Percentiles rank a stretch among this genome's conserved stretches.
phyloP scores from a whole-genome alignment of 1,140 invertebrate genomes.

The Delia radicum region DNA sequence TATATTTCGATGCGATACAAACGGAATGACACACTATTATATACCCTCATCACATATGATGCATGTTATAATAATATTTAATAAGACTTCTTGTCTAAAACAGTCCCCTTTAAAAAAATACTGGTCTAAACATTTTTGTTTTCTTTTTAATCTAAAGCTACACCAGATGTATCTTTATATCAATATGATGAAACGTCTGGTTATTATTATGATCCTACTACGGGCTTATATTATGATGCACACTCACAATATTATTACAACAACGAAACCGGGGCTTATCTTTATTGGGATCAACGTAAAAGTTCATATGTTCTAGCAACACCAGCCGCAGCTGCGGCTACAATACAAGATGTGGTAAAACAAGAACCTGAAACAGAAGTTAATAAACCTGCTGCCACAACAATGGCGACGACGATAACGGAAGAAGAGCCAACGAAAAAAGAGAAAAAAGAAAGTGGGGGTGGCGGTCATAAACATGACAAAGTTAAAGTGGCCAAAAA shows the following conservation, averaged over 20 bases:
- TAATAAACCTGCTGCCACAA: constrained; percentile 43
- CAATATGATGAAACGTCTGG: constrained; percentile 94
- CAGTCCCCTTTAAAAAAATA: too few species aligned
- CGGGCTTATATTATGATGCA: constrained; percentile 93
- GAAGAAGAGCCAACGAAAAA: constrained; percentile 58
- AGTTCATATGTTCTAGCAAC: constrained; percentile 79
- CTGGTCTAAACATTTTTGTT: too few species aligned
- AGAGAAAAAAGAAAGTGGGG: constrained; percentile 43
- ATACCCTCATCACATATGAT: too few species aligned
- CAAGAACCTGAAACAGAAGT: constrained; percentile 33
- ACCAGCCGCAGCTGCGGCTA: constrained; percentile 57
- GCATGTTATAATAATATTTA: too few species aligned
- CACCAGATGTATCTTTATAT: constrained; percentile 88
- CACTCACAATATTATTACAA: constrained; percentile 94
- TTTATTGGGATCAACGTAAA: constrained; percentile 90
- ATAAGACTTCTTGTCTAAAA: constrained; percentile 34
- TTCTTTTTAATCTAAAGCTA: too few species aligned
- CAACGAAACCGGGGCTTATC: constrained; percentile 82
- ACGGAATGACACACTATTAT: too few species aligned
- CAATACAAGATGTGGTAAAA: constrained; percentile 41
- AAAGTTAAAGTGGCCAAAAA: constrained; percentile 98
- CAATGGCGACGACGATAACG: constrained; percentile 44
- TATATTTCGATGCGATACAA: too few species aligned
- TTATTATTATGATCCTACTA: constrained; percentile 93
- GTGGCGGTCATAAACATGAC: constrained; percentile 61